Conservation (phyloP, 2,888 invertebrate species). For the Pomacea canaliculata region DNA sequence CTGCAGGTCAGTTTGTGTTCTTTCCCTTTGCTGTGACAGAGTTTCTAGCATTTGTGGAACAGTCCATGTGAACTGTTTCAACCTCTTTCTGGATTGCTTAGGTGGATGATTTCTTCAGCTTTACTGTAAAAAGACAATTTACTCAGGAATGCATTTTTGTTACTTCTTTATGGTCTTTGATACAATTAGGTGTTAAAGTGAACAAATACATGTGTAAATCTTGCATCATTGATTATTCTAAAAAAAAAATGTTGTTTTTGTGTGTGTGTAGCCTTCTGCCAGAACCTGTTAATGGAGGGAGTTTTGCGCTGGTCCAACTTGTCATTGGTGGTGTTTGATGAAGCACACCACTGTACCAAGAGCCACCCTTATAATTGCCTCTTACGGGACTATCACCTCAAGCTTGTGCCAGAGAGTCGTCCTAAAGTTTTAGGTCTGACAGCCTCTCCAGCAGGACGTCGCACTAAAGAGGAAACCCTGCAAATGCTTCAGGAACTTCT, state of each 20-base stretch:
- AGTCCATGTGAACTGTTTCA: neutral
- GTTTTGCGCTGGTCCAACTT: constrained; percentile 56
- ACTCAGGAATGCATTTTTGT: too few species aligned
- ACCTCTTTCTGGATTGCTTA: neutral
- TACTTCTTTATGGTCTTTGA: too few species aligned
- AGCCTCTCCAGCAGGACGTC: constrained; percentile 63
- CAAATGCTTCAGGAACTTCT: constrained; percentile 51
- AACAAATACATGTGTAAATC: too few species aligned
- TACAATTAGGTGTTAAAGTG: too few species aligned
- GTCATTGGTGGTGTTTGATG: constrained; percentile 61
- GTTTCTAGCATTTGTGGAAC: neutral
- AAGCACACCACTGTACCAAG: constrained; percentile 65
- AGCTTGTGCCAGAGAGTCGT: constrained; percentile 21
- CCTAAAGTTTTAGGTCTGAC: constrained; percentile 62
- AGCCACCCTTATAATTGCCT: constrained; percentile 58
- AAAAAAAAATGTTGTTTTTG: neutral
- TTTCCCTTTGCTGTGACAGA: neutral
- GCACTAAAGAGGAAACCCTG: constrained; percentile 44
- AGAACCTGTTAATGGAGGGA: constrained; percentile 47
- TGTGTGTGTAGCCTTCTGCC: constrained; percentile 51
- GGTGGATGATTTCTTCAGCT: neutral
- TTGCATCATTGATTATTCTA: too few species aligned
- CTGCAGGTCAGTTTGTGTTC: constrained; percentile 52
- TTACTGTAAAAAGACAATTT: neutral
- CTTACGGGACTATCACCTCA: constrained; percentile 42